A percentile compares a stretch with the other conserved stretches of the same genome.
Conservation (phyloP, 2,888 invertebrate species). For the Eurytoma adleriae region DNA sequence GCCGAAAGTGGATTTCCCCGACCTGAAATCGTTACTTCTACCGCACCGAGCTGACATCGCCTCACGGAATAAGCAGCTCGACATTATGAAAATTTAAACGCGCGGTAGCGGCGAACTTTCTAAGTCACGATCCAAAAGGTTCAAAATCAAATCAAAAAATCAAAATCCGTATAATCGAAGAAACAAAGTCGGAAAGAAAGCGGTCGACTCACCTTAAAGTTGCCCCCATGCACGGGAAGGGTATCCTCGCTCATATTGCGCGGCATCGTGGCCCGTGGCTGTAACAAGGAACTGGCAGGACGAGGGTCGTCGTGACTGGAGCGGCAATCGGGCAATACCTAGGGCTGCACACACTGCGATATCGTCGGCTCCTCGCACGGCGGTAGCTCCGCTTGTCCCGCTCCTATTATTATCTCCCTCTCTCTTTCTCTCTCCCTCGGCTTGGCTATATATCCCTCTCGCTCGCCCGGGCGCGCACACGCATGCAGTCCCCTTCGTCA, state of each 20-base stretch:
- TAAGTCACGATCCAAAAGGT: no score
- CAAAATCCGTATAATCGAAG: background rate
- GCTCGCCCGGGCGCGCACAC: background rate
- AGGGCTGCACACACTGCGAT: constrained; percentile 6
- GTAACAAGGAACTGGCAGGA: constrained; percentile 5
- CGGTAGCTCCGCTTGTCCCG: constrained; percentile 1
- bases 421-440: constrained; percentile 26
- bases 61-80: no score
- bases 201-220: constrained; percentile 69
- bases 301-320: background rate
- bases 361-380: constrained; percentile 2
- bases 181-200: constrained; percentile 2
- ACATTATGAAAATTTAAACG: no score
- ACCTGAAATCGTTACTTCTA: no score
- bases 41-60: no score
- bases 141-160: constrained; percentile 35
- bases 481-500: background rate
- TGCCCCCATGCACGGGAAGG: constrained; percentile 70
- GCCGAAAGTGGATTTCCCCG: no score
- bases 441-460: background rate
- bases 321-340: background rate
- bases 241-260: constrained; percentile 68
- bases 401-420: constrained; percentile 32
- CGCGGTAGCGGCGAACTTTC: no score
- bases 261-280: constrained; percentile 63